Evolutionary conservation across 2,888 invertebrate genomes (phyloP).

Genomic region (Pharmacophagus antenor): DNA sequence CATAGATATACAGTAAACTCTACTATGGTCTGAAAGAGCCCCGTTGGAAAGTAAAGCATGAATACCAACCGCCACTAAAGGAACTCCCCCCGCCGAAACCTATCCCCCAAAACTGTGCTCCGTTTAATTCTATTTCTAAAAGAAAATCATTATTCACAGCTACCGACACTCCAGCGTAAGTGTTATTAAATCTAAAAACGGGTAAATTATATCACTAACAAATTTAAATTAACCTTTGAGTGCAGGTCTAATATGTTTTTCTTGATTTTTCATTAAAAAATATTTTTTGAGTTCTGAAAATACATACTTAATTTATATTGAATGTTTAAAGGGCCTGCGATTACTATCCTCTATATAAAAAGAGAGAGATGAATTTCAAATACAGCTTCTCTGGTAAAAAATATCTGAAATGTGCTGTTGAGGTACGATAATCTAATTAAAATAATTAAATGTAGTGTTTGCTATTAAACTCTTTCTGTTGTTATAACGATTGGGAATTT

Average conservation of each 20-base stretch:
- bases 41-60: conserved; percentile 60
- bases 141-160: conserved; percentile 58
- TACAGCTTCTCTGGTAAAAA: conserved; percentile 70
- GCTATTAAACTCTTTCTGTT: neutral
- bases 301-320: conserved; percentile 2
- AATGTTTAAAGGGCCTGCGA: conserved; percentile 60
- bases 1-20: conserved; percentile 59
- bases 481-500: too few species aligned
- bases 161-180: conserved; percentile 62
- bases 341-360: conserved; percentile 60
- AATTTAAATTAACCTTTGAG: too few species aligned
- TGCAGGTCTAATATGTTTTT: too few species aligned
- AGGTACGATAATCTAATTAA: conserved; percentile 44
- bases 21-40: conserved; percentile 59
- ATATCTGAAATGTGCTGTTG: conserved; percentile 60
- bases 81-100: conserved; percentile 42
- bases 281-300: too few species aligned
- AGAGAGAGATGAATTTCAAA: conserved; percentile 62
- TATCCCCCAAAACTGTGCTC: conserved; percentile 57
- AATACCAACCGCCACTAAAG: conserved; percentile 66
- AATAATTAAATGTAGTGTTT: neutral
- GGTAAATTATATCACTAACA: neutral
- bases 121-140: conserved; percentile 66
- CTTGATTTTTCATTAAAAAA: too few species aligned
- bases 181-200: neutral